Evolutionary conservation across 1,140 invertebrate genomes (phyloP).

Genomic region (Drosophila chauvacae): DNA sequence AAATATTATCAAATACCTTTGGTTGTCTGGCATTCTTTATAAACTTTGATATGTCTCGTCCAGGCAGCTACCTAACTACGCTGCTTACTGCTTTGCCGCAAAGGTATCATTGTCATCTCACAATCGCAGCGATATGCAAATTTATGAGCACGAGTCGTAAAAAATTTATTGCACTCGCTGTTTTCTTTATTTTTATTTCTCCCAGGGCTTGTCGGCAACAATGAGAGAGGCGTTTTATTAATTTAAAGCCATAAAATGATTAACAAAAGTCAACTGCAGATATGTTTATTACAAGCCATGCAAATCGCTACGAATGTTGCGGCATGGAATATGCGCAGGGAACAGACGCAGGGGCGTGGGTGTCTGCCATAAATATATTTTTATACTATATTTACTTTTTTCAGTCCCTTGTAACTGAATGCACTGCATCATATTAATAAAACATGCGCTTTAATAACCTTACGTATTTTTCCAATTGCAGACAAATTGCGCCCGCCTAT

Average conservation of each 20-base stretch:
- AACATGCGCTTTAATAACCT: slow-evolving; percentile 32
- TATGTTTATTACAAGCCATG: slow-evolving; percentile 44
- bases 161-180: slow-evolving; percentile 38
- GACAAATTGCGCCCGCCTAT: slow-evolving; percentile 88
- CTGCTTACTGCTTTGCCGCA: slow-evolving; percentile 31
- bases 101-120: slow-evolving; percentile 48
- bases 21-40: neutral
- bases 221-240: slow-evolving; percentile 50
- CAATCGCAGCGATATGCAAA: slow-evolving; percentile 56
- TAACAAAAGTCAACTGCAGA: slow-evolving; percentile 58
- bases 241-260: slow-evolving; percentile 65
- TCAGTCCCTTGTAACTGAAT: slow-evolving; percentile 18
- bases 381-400: slow-evolving; percentile 8
- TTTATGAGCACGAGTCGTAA: slow-evolving; percentile 50
- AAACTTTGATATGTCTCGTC: neutral
- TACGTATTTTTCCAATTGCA: slow-evolving; percentile 82
- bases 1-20: neutral
- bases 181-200: slow-evolving; percentile 15
- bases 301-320: slow-evolving; percentile 39
- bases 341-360: slow-evolving; percentile 24
- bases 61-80: slow-evolving; percentile 36
- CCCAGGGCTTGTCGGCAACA: slow-evolving; percentile 54
- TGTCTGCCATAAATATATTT: slow-evolving; percentile 33
- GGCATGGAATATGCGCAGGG: neutral
- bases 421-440: slow-evolving; percentile 10